These are phyloP conservation scores for Galerucella calmariensis DNA, from an alignment of 2,888 invertebrate species.

Conservation along the genomic window DNA sequence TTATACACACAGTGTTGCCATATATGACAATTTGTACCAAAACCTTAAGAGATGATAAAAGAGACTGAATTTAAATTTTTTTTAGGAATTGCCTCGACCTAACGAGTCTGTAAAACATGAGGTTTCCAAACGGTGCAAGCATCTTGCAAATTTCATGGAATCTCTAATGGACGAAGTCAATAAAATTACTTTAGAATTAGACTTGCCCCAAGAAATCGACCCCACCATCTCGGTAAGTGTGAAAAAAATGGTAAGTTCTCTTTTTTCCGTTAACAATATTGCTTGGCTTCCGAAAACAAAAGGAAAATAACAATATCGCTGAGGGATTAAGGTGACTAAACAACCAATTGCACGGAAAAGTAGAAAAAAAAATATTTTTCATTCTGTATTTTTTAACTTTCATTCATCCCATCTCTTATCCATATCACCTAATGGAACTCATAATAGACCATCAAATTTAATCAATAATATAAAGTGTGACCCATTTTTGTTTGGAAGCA, in stretches of 20 bases:
- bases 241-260: constrained; percentile 49
- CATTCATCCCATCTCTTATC: too few species aligned
- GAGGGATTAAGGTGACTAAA: constrained; percentile 5
- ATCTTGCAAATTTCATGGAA: constrained; percentile 81
- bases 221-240: constrained; percentile 73
- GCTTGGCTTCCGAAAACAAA: constrained; percentile 23
- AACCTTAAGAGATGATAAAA: too few species aligned
- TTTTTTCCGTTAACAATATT: constrained; percentile 29
- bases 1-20: too few species aligned
- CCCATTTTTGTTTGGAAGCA: too few species aligned
- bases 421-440: too few species aligned
- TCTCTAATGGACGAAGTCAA: constrained; percentile 76
- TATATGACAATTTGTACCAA: too few species aligned
- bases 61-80: constrained; percentile 27
- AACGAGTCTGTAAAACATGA: constrained; percentile 72
- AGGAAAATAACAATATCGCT: constrained; percentile 4
- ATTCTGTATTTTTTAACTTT: too few species aligned
- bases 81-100: constrained; percentile 59
- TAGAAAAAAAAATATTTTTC: too few species aligned
- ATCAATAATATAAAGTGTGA: too few species aligned
- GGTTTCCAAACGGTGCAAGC: constrained; percentile 77
- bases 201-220: constrained; percentile 72
- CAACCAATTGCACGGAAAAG: not conserved
- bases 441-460: too few species aligned
- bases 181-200: constrained; percentile 68